Base-by-base conservation (phyloP, 2,888 invertebrate species). In the Ormia ochracea region DNA sequence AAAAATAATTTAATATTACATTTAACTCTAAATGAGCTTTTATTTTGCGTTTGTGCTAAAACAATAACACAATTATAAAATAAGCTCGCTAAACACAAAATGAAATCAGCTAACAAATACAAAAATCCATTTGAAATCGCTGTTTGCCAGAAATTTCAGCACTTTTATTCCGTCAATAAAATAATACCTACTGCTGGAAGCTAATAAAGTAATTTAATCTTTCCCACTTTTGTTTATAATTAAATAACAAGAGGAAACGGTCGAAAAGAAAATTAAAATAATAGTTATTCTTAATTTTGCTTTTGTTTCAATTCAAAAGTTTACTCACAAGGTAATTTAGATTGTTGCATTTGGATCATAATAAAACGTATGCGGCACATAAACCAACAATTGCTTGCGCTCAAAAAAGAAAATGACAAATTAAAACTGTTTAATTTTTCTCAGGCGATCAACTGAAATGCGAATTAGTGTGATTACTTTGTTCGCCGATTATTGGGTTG, bases 291-390 rank as follows among this genome's bases (percentile, higher is more conserved):
- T 70, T 43, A 4, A 9, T 31, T 54, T 33, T 58, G 14, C 19
- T 52, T 52, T 61, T 58, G 38, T 59, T 66, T 66, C 52, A 43
- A 74, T 50, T 58, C 43, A 43, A 61, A 43, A 68, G 52, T 61
- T 76, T 26, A 54, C 45, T 76, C 50, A 59, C 74, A 58, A 56
- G 45, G 38, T 28, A 58, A 65, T 58, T 56, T 45, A 45, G 41
- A 12, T 73, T 23, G 21, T 36, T 28, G 7, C 5, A 28, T 23
- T 74, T 66, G 17, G 52, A 66, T 45, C 45, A 50, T 21, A 58
- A 23, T 36, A 12, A 43, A 38, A 31, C 19, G 36, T 23, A 52
- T 23, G 52, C 31, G 41, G 33, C 50, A 58, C 31, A 19, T 48
- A 73, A 50, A 45, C 31, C 17, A 17, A 52, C 74, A 74, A 48